phyloP scores from a whole-genome alignment of 2,113 vertebrate genomes.

The Panthera leo region DNA sequence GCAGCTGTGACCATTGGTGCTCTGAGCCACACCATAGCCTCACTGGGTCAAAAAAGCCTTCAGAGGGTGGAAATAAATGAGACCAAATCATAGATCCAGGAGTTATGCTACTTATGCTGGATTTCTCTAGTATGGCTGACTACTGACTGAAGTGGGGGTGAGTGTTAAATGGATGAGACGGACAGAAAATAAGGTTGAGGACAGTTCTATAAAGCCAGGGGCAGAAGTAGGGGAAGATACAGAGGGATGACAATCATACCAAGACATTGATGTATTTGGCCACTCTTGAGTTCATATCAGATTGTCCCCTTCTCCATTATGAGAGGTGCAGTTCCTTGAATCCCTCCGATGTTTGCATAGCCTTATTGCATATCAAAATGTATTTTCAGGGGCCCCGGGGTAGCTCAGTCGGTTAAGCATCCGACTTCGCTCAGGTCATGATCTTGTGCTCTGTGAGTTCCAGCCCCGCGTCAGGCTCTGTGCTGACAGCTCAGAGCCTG shows the following conservation, averaged over 20 bases:
- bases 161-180: not conserved
- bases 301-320: not conserved
- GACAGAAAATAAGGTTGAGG: not conserved
- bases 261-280: not conserved
- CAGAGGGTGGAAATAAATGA: not conserved
- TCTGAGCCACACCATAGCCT: not conserved
- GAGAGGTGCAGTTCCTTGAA: not conserved
- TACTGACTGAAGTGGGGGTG: not conserved
- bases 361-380: not conserved
- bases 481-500: no score
- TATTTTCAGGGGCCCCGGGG: not conserved
- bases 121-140: not conserved
- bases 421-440: no score
- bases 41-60: not conserved
- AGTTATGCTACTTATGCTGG: not conserved
- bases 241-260: not conserved
- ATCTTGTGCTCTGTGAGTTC: no score
- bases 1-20: not conserved
- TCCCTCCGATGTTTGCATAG: not conserved
- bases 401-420: no score
- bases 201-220: not conserved
- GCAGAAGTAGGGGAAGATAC: not conserved
- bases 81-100: not conserved
- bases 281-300: not conserved
- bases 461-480: no score